Evolutionary conservation across 2,888 invertebrate genomes (phyloP), one percentile per base, ranked within the genome.

Genomic region (Caenorhabditis macrosperma): DNA sequence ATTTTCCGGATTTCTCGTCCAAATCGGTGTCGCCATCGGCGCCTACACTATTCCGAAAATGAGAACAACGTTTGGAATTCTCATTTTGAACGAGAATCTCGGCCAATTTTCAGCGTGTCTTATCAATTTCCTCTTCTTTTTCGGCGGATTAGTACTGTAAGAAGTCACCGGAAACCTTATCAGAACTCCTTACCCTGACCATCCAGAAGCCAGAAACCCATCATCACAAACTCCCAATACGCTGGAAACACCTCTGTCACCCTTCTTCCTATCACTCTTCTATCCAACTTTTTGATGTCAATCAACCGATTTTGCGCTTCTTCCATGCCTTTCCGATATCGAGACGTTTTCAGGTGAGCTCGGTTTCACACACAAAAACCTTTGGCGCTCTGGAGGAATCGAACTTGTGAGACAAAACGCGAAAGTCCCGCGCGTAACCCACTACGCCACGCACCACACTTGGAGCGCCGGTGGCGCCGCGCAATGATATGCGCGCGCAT

Each of bases 261-360:
- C 4, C 60, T 71, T 15, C 38, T 71, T 9, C 69, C 69, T 0
- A 61, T 52, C 12, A 71, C 61, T 41, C 33, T 71, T 5, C 38
- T 48, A 5, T 22, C 60, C n/a, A 52, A 33, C 6, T 50, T 48
- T 7, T 12, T 71, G 12, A 60, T 71, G 69, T 52, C 60, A 6
- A 61, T 71, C 24, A 71, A 71, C 22, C n/a, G 69, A 24, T 52
- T 71, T 6, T 71, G 69, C 33, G 69, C 69, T 12, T 71, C 60
- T 0, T 54, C 60, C 54, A 60, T 71, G 60, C 69, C 69, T 1
- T 71, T 71, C n/a, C 44, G n/a, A 2, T 71, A 71, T 24, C 28
- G 41, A n/a, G 20, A 28, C 0, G 17, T 71, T 30, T 71, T 71
- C 17, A 71, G 38, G 68, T 68, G 2, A 22, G 55, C n/a, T n/a